phyloP scores from a whole-genome alignment of 1,140 invertebrate species.

The Saccostrea cuccullata region DNA sequence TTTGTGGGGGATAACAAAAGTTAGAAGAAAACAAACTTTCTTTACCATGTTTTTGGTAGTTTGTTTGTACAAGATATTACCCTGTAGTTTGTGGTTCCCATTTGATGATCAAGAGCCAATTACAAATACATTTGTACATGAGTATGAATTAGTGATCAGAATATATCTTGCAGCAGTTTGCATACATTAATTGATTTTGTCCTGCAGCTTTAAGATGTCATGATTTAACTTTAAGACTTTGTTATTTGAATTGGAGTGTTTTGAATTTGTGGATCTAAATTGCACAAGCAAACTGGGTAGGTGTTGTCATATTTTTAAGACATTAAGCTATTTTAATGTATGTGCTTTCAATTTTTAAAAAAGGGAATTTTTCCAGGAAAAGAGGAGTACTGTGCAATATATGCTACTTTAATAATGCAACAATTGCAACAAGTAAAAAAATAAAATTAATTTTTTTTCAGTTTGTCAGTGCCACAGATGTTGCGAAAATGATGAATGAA shows the following conservation, averaged over 20 bases:
- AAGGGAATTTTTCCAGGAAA: no score
- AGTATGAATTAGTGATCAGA: not conserved
- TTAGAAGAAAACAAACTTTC: not conserved
- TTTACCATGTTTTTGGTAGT: not conserved
- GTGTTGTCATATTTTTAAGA: not conserved
- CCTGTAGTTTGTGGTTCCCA: not conserved
- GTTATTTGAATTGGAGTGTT: no score
- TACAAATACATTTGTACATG: not conserved
- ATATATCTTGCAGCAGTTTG: conserved; percentile 12
- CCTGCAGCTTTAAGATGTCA: not conserved
- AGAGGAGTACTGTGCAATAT: no score
- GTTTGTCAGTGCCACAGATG: no score
- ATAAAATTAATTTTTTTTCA: no score
- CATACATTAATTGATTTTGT: not conserved
- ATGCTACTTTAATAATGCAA: no score
- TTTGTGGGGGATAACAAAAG: not conserved
- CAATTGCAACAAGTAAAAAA: no score
- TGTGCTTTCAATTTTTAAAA: no score
- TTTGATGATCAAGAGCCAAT: not conserved
- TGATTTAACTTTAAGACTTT: no score
- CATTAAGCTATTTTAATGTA: not conserved
- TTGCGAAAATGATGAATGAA: no score
- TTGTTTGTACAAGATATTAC: conserved; percentile 9
- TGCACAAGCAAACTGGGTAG: not conserved
- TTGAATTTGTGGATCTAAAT: no score